Evolutionary conservation across 2,888 invertebrate genomes (phyloP).

Genomic region (Thymelicus acteon): DNA sequence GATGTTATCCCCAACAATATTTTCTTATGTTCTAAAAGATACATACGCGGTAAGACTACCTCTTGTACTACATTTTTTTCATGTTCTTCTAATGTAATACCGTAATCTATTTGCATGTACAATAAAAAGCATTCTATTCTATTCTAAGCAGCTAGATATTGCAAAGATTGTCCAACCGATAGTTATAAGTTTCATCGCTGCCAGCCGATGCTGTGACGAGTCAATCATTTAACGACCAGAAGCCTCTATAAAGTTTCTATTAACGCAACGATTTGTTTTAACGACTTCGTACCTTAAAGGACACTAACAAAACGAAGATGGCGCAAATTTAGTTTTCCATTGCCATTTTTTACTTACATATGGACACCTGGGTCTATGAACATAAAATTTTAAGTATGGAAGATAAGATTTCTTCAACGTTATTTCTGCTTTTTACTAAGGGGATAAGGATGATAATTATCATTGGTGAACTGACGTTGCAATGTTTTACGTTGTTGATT

Average conservation of each 20-base stretch:
- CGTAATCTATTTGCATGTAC: too few species aligned
- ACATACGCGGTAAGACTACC: too few species aligned
- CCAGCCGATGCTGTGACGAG: background rate
- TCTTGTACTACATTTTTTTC: too few species aligned
- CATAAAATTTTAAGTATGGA: slow-evolving; percentile 4
- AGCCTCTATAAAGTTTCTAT: slow-evolving; percentile 21
- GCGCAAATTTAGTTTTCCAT: background rate
- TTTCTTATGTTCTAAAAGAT: too few species aligned
- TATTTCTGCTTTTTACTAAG: background rate
- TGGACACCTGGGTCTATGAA: background rate
- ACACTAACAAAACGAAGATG: background rate
- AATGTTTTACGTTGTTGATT: too few species aligned
- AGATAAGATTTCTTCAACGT: background rate
- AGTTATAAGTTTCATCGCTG: background rate
- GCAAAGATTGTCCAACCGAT: too few species aligned
- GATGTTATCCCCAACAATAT: too few species aligned
- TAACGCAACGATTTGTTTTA: slow-evolving; percentile 43
- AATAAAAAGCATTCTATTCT: too few species aligned
- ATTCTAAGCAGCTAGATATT: too few species aligned
- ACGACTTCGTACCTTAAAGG: slow-evolving; percentile 37
- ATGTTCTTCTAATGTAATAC: too few species aligned
- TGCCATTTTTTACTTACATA: background rate
- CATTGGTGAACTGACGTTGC: too few species aligned
- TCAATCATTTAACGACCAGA: background rate
- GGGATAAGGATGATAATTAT: background rate